A percentile compares a stretch with the other conserved stretches of the same genome.
Conservation (phyloP, 2,113 vertebrate genomes). For the Callithrix jacchus region DNA sequence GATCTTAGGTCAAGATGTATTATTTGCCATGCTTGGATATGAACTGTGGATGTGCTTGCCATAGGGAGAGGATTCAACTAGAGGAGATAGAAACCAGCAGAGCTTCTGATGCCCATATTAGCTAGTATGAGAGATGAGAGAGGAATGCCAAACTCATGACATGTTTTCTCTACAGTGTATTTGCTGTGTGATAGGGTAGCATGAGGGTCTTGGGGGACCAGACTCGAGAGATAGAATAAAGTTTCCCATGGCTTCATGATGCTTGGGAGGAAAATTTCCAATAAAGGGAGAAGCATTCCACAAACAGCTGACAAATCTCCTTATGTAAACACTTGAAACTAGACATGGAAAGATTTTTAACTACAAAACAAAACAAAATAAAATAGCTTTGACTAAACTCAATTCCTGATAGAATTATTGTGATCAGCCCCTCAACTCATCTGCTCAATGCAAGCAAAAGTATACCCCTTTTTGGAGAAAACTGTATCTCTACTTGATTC, state of each 20-base stretch:
- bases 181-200: neutral
- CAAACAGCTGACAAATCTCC: neutral
- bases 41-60: neutral
- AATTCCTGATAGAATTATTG: neutral
- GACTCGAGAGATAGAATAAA: neutral
- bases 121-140: neutral
- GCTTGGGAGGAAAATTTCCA: neutral
- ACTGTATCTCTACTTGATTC: neutral
- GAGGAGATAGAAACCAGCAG: neutral
- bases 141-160: neutral
- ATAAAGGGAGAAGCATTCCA: neutral
- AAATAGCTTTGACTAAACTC: neutral
- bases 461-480: neutral
- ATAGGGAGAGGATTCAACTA: neutral
- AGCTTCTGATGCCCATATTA: neutral
- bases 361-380: neutral
- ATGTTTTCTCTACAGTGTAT: neutral
- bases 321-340: neutral
- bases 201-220: accelerated
- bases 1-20: neutral
- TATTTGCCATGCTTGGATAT: neutral
- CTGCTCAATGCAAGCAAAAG: neutral
- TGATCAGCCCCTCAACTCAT: neutral
- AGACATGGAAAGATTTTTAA: neutral
- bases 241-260: neutral